Evolutionary conservation across 2,888 invertebrate species (phyloP).

Genomic region (Agonopterix subpropinquella): DNA sequence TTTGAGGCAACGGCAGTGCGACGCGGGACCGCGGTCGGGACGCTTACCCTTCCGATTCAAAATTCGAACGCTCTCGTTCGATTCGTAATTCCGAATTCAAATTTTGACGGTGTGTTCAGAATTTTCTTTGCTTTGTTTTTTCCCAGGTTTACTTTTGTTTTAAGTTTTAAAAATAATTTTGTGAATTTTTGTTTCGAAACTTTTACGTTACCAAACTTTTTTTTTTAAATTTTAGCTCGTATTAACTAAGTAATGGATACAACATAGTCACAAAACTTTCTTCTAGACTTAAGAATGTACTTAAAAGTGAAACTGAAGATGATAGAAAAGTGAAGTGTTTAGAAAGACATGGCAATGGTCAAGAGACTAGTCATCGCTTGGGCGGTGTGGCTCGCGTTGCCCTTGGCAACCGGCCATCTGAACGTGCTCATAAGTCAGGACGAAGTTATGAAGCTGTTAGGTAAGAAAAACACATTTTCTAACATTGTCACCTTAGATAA

Average conservation of each 20-base stretch:
- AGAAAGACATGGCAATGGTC: constrained; percentile 54
- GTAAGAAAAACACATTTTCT: constrained; percentile 64
- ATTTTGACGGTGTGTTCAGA: constrained; percentile 14
- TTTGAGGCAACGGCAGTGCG: constrained; percentile 54
- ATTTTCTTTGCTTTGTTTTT: not conserved
- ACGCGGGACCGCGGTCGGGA: constrained; percentile 46
- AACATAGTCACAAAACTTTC: constrained; percentile 21
- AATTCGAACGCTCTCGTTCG: constrained; percentile 24
- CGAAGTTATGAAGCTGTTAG: constrained; percentile 86
- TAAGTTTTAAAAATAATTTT: not conserved
- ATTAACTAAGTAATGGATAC: constrained; percentile 22
- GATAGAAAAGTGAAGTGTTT: constrained; percentile 44
- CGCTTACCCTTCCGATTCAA: constrained; percentile 14
- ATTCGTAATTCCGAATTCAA: constrained; percentile 23
- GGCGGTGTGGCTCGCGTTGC: constrained; percentile 63
- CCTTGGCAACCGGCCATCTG: constrained; percentile 80
- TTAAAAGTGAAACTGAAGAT: constrained; percentile 59
- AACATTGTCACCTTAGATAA: no score
- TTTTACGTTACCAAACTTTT: not conserved
- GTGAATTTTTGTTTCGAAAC: not conserved
- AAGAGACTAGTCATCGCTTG: constrained; percentile 58
- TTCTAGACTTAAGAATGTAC: constrained; percentile 36
- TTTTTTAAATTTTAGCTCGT: not conserved
- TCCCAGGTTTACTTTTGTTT: not conserved
- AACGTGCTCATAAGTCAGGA: constrained; percentile 88